These are phyloP conservation scores for Mixornis gularis DNA, from an alignment of 2,113 vertebrate species.

Conservation along the genomic window DNA sequence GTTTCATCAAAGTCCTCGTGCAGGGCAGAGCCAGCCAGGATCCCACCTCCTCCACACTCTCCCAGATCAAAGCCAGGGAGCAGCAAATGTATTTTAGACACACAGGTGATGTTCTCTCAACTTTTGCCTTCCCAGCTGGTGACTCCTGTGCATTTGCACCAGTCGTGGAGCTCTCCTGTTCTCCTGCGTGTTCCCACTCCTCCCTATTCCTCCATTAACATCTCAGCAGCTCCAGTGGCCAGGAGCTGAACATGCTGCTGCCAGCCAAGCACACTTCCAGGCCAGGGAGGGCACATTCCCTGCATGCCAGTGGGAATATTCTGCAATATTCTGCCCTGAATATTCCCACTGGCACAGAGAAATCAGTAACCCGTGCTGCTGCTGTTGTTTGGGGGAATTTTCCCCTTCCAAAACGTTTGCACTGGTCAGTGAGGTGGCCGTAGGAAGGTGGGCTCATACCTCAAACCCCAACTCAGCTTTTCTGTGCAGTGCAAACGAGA, in stretches of 20 bases:
- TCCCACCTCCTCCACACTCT: background rate
- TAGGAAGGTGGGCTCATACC: background rate
- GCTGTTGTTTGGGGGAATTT: accelerated
- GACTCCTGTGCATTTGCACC: accelerated
- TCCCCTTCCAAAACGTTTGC: background rate
- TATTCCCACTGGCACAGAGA: background rate
- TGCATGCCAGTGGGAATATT: background rate
- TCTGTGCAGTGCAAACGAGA: background rate
- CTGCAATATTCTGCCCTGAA: background rate
- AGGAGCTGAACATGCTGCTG: background rate
- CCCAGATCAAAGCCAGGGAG: background rate
- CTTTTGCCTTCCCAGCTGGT: background rate
- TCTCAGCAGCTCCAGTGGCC: background rate
- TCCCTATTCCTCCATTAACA: background rate
- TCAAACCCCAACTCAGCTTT: background rate
- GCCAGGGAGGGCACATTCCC: background rate
- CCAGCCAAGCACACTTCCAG: background rate
- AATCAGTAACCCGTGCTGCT: background rate
- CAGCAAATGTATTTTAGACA: background rate
- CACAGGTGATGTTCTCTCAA: background rate
- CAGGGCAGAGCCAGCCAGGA: background rate
- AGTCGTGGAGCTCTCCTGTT: background rate
- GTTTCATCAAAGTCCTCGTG: background rate
- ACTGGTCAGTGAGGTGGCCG: accelerated
- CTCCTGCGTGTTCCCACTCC: background rate